Evolutionary conservation across 35 echinoderm and acorn worm genomes (phyloP).

Genomic region (Lytechinus variegatus): DNA sequence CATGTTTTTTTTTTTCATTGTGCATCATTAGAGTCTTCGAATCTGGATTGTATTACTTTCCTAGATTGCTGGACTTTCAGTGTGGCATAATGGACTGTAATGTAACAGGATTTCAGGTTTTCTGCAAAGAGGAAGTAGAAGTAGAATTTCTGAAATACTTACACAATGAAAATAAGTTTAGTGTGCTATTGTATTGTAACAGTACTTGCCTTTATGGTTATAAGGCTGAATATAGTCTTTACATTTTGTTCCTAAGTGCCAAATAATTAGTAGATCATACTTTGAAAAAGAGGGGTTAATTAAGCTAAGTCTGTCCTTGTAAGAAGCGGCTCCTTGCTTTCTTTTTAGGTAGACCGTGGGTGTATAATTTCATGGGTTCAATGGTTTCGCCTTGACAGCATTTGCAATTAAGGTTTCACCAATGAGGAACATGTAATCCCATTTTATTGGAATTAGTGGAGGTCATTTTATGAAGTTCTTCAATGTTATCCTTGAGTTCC

Average conservation of each 20-base stretch:
- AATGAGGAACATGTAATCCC: neutral
- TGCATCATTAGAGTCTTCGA: too few relatives aligned
- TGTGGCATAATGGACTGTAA: too few relatives aligned
- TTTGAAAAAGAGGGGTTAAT: neutral
- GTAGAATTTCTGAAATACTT: too few relatives aligned
- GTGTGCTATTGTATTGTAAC: neutral
- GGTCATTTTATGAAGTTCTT: neutral
- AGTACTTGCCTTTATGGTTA: neutral
- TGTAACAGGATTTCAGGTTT: too few relatives aligned
- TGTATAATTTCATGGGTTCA: neutral
- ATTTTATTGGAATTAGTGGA: neutral
- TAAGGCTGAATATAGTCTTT: neutral
- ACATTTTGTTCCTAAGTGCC: neutral
- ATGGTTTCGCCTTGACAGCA: neutral
- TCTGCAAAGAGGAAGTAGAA: too few relatives aligned
- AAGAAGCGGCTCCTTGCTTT: neutral
- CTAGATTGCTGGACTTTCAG: too few relatives aligned
- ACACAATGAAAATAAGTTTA: neutral
- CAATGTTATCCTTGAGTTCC: neutral
- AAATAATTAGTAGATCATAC: neutral
- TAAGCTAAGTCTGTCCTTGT: neutral
- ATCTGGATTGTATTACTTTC: too few relatives aligned
- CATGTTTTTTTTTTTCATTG: too few relatives aligned
- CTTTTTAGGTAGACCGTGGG: neutral
- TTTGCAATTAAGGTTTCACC: neutral